Base-by-base conservation (phyloP, 1,140 invertebrate species). In the Procambarus clarkii region DNA sequence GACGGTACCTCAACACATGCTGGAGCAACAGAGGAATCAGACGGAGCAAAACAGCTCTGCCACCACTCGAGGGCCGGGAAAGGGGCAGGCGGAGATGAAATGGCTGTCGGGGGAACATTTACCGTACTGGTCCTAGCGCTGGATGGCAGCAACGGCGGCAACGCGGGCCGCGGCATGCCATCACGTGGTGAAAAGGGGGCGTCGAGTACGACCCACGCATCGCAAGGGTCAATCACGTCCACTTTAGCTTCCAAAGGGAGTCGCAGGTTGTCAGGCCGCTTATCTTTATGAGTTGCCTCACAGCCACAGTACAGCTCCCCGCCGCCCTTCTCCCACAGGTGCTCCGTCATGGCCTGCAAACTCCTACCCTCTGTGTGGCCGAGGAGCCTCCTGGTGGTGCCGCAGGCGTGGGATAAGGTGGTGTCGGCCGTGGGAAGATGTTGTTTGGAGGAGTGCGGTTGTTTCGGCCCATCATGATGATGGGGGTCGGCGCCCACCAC, bases 401-500 rank as follows among this genome's bases (percentile, higher is more conserved):
- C 21, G 13, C 60, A 11, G 58, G n/a, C 24, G 18, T 58, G 50
- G 15, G 34, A 11, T 24, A 48, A 54, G 7, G 85, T 24, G 9
- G 8, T 7, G 34, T 54, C 46, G 60, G 13, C 4, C 2, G 60
- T 15, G 69, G 44, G 3, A 34, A 13, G 15, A 9, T 34, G 45
- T 8, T 18, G 45, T 45, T 5, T 54, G 8, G 50, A 9, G 4
- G 50, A 3, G 13, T 54, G 8, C 8, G 13, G 13, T 8, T 9
- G 50, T 54, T 54, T 54, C 50, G 50, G 8, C 8, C n/a, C 69
- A 15, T 48, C 69, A 18, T 21, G 85, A 21, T 34, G 50, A 24
- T 78, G 74, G 9, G 85, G 48, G 13, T 86, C 85, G 34, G 7
- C 64, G 50, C 85, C 85, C 85, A 86, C 48, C 8, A 60, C 74